Evolutionary conservation across 1,140 invertebrate genomes (phyloP), one percentile per base, ranked within the genome.

Genomic region (Bombyx mandarina): DNA sequence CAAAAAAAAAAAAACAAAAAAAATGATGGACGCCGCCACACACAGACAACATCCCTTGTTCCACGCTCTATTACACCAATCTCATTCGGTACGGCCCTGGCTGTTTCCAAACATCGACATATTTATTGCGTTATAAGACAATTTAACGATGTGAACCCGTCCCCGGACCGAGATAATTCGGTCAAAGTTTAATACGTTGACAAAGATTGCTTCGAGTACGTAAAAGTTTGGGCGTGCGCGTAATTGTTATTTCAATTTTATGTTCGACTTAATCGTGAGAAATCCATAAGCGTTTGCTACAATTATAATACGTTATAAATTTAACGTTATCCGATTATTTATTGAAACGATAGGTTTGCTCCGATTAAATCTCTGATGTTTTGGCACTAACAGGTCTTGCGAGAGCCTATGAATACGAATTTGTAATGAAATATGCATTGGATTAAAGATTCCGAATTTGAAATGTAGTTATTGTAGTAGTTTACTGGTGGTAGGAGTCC

Each of bases 151-250:
- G 83, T 77, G 83, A 83, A 86, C 73, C 61, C 67, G 67, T 66
- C 60, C 65, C 70, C 57, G 22, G 52, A 61, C 18, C 52, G 74
- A 68, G 68, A 71, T 86, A 83, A 86, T 83, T 83, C 81, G 81
- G 83, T 86, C 83, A 86, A 75, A 86, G 77, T 86, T 86, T 86
- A 86, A 84, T 73, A 59, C 77, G 80, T 69, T 79, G 67, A 86
- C 83, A 86, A 86, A 86, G 83, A 86, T 84, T 70, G 60, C 54
- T 63, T 50, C 54, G 49, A 71, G 61, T 74, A 75, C 69, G 71
- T 75, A 81, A 82, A 78, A 71, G 74, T 58, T 73, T 56, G 65
- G 79, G 80, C 75, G 79, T 77, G 69, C 73, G 75, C 68, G 66
- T 67, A 59, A 66, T 68, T 57, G 60, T 71, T 64, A 78, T 82